Percentiles rank a stretch among this genome's conserved stretches.
Conservation (phyloP, 2,888 invertebrate species). For the Noctua fimbriata region DNA sequence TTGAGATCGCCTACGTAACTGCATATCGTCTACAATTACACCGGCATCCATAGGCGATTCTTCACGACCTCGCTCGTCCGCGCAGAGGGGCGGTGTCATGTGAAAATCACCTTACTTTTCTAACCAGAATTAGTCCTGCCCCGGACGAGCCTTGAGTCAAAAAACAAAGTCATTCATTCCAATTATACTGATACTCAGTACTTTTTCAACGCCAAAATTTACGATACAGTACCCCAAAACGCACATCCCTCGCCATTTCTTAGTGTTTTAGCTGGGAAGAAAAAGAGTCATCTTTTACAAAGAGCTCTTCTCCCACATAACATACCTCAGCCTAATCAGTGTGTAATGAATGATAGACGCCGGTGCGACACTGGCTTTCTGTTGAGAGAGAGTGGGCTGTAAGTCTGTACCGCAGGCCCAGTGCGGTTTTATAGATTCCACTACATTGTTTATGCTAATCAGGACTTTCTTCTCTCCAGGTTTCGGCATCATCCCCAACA, state of each 20-base stretch:
- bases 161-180: no score
- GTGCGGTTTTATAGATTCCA: background rate
- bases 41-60: no score
- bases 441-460: background rate
- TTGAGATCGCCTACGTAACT: no score
- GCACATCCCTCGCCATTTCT: background rate
- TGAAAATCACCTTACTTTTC: no score
- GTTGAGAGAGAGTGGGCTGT: background rate
- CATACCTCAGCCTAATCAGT: background rate
- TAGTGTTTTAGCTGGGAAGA: background rate
- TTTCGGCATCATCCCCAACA: slow-evolving; percentile 75
- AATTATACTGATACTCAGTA: no score
- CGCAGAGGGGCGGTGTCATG: no score
- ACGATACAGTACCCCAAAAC: no score
- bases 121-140: no score
- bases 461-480: slow-evolving; percentile 59
- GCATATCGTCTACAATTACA: no score
- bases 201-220: background rate
- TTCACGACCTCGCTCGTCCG: no score
- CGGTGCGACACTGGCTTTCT: background rate
- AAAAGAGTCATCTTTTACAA: background rate
- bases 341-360: no score
- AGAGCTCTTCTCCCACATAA: background rate
- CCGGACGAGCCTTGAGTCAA: no score
- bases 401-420: background rate